phyloP scores from a whole-genome alignment of 2,113 vertebrate species.

The Pantherophis guttatus region DNA sequence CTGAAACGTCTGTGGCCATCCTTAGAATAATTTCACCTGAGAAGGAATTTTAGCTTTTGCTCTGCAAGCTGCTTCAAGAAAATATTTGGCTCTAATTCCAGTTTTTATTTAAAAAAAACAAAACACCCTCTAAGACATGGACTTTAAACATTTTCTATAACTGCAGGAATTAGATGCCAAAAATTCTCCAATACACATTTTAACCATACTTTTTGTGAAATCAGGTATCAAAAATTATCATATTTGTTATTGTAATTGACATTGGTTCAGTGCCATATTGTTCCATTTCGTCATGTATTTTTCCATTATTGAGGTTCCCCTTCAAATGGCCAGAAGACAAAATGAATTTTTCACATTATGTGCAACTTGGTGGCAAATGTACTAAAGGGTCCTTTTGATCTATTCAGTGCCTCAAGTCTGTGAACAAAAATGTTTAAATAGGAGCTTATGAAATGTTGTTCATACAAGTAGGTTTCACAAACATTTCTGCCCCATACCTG shows the following conservation, averaged over 20 bases:
- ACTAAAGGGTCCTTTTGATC: not conserved
- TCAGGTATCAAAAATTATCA: not conserved
- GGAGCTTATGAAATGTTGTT: not conserved
- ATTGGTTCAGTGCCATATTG: not conserved
- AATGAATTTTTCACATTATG: not conserved
- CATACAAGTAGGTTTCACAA: not conserved
- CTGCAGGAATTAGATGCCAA: not conserved
- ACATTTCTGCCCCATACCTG: not conserved
- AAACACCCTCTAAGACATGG: not conserved
- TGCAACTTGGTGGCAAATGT: not conserved
- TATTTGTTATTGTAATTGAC: not conserved
- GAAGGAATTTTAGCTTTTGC: not conserved
- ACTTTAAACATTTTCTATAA: not conserved
- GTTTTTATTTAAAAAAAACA: not conserved
- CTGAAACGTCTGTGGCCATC: not conserved
- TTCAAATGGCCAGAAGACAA: not conserved
- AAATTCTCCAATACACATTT: not conserved
- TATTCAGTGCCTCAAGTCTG: not conserved
- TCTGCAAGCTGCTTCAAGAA: not conserved
- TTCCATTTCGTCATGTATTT: not conserved
- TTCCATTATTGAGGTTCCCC: not conserved
- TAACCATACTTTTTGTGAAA: too few species aligned
- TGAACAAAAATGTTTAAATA: not conserved
- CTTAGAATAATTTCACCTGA: not conserved
- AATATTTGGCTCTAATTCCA: not conserved